Evolutionary conservation across 2,888 invertebrate genomes (phyloP).

Genomic region (Ceratothoa steindachneri): DNA sequence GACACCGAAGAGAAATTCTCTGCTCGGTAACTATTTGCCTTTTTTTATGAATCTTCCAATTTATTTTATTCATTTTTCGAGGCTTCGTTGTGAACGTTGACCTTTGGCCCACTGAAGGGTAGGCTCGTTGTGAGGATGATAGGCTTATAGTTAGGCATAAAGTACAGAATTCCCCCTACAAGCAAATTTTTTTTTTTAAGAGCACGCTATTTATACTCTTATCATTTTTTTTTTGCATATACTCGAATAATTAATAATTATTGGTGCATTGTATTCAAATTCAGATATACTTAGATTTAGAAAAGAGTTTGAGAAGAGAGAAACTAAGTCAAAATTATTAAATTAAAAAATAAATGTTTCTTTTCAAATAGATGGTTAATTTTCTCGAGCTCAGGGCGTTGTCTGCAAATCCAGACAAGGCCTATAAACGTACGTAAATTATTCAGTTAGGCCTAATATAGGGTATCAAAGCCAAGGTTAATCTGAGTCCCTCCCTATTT

Average conservation of each 20-base stretch:
- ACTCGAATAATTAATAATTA: background rate
- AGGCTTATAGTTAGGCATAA: background rate
- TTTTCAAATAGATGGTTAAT: no score
- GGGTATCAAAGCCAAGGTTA: background rate
- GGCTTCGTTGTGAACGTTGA: background rate
- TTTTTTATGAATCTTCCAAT: background rate
- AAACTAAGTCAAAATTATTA: no score
- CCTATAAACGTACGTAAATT: background rate
- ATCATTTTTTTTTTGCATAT: background rate
- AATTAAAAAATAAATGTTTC: no score
- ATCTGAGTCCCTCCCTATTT: background rate
- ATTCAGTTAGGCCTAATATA: background rate
- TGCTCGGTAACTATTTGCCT: background rate
- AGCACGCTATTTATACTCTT: no score
- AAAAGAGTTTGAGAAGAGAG: no score
- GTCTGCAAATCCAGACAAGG: background rate
- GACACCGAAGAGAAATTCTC: background rate
- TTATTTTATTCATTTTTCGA: background rate
- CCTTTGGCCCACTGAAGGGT: background rate
- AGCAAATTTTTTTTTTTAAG: background rate
- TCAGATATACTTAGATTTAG: no score
- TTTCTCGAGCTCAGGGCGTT: no score
- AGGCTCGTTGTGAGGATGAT: background rate
- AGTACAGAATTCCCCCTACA: background rate
- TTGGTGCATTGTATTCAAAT: no score